phyloP scores from a whole-genome alignment of 2,797 vertebrate species.

The Acipenser oxyrinchus region DNA sequence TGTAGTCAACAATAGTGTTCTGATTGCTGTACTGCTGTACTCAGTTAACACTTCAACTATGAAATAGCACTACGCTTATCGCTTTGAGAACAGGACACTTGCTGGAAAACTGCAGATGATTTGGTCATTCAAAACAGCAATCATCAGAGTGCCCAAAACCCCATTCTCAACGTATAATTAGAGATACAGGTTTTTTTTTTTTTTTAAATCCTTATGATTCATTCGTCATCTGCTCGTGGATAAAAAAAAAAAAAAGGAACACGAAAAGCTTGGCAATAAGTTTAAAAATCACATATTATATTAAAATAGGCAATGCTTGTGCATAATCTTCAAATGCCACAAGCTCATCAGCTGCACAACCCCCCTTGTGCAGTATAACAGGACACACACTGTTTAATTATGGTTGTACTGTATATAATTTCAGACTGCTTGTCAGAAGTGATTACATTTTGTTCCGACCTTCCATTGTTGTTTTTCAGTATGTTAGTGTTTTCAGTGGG shows the following conservation, averaged over 20 bases:
- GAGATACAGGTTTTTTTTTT: constrained; percentile 12
- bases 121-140: background rate
- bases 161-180: background rate
- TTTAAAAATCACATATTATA: background rate
- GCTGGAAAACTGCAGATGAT: too few relatives aligned
- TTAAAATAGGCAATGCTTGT: constrained; percentile 2
- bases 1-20: too few relatives aligned
- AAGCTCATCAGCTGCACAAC: constrained; percentile 1
- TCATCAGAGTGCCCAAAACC: background rate
- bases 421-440: too few relatives aligned
- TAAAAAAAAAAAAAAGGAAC: background rate
- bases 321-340: constrained; percentile 8
- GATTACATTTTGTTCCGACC: too few relatives aligned
- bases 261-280: background rate
- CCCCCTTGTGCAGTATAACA: background rate
- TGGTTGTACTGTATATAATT: background rate
- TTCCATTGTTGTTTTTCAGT: too few relatives aligned
- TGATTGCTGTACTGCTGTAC: too few relatives aligned
- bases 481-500: too few relatives aligned
- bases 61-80: too few relatives aligned
- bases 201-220: constrained; percentile 4
- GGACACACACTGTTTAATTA: background rate
- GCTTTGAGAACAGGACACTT: too few relatives aligned
- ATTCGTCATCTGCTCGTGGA: constrained; percentile 5
- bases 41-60: too few relatives aligned